phyloP scores from a whole-genome alignment of 2,113 vertebrate species.

The Pachycephala philippinensis region DNA sequence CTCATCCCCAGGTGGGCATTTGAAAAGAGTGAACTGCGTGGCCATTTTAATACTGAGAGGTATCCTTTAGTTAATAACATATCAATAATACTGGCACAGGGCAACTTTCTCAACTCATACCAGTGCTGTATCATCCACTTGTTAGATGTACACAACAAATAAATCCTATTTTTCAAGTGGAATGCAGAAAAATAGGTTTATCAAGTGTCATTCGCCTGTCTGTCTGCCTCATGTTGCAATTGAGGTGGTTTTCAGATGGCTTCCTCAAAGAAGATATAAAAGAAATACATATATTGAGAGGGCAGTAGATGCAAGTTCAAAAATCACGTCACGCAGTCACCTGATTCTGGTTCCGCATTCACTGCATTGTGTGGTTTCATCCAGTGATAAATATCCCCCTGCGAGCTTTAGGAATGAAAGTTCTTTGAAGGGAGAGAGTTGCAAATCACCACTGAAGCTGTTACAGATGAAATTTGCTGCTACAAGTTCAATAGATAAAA shows the following conservation, averaged over 20 bases:
- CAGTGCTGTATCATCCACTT: not conserved
- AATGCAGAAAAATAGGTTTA: not conserved
- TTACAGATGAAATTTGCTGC: not conserved
- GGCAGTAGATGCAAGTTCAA: not conserved
- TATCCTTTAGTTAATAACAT: not conserved
- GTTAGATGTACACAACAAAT: not conserved
- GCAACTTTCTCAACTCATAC: not conserved
- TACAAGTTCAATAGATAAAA: not conserved
- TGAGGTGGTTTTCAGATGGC: not conserved
- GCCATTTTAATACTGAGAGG: not conserved
- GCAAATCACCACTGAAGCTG: not conserved
- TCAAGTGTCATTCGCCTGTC: no score
- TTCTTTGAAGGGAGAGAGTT: not conserved
- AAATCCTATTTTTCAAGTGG: not conserved
- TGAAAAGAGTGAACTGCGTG: not conserved
- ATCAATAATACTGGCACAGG: not conserved
- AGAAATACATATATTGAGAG: not conserved
- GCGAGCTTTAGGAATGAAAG: not conserved
- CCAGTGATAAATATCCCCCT: no score
- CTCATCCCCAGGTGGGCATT: not conserved
- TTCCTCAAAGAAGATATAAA: not conserved
- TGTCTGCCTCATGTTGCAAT: not conserved
- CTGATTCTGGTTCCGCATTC: not conserved
- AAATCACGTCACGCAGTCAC: accelerated
- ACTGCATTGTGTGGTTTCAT: not conserved